Base-by-base conservation (phyloP, 2,113 vertebrate genomes). In the Embiotoca jacksoni region DNA sequence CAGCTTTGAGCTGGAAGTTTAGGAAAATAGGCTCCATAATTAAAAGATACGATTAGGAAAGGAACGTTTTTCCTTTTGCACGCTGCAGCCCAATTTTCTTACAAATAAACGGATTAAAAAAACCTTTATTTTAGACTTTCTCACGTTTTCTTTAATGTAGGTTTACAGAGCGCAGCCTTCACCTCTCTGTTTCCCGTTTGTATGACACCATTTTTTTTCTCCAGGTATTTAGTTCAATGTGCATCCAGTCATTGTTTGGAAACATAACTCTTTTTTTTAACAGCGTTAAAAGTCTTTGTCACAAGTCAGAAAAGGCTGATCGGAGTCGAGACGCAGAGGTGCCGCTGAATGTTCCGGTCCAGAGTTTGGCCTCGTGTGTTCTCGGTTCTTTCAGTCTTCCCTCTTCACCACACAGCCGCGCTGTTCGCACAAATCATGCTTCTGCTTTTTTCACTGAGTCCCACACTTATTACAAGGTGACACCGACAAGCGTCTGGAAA, bases 361-460 rank as follows among this genome's bases (percentile, higher is more conserved):
- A 23, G 23, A 23, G 23, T 23, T 44, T 11, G 41, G 41, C 41
- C 41, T 44, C 41, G 2, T 10, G 41, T 44, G 47, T 50, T 37
- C 23, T 23, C 23, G 23, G 23, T 23, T 23, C 23, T 23, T 23
- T 23, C 41, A 30, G 33, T 53, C 31, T 85, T 78, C 66, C 49
- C 30, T 76, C 61, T 70, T 36, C 72, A 9, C 90, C 92, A 89
- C 90, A 84, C 36, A 80, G 90, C 86, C 68, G 90, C 88, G 90
- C 91, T 92, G 88, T 93, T 92, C 68, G 70, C 83, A 80, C 75
- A 79, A 65, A 32, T 6, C 35, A 55, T 54, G 59, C 36, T 36
- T 55, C 35, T 55, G 49, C 11, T 63, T 68, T 32, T 33, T 56
- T 72, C 64, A 9, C 9, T 11, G 14, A 46, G 46, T 4, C 37